Conservation (phyloP, 2,888 invertebrate species). For the Chrysolina haemoptera region DNA sequence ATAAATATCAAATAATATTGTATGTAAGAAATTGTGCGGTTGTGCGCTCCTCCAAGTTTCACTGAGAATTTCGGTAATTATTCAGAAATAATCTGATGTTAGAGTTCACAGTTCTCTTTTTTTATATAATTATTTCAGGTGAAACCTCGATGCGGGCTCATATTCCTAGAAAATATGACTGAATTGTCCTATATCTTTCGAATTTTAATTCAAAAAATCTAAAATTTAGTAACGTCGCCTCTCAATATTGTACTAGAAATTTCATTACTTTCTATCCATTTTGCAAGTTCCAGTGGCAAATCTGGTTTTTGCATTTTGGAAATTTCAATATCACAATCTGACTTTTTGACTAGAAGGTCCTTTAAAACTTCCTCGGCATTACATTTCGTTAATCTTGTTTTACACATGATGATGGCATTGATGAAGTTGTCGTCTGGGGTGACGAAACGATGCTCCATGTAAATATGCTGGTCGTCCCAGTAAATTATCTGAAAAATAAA, state of each 20-base stretch:
- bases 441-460: conserved; percentile 87
- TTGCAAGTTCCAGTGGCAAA: conserved; percentile 76
- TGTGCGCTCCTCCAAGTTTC: too few species aligned
- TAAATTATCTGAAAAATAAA: conserved; percentile 78
- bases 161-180: too few species aligned
- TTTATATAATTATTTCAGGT: too few species aligned
- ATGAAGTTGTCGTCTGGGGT: conserved; percentile 81
- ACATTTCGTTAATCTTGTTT: conserved; percentile 75
- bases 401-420: conserved; percentile 75
- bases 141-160: too few species aligned
- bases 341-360: conserved; percentile 61
- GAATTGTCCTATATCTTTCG: neutral
- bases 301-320: conserved; percentile 72
- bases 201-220: neutral
- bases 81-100: too few species aligned
- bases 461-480: conserved; percentile 88
- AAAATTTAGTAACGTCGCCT: conserved; percentile 19
- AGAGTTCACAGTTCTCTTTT: too few species aligned
- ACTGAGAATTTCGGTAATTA: too few species aligned
- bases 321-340: conserved; percentile 60
- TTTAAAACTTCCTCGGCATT: conserved; percentile 72
- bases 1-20: too few species aligned
- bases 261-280: conserved; percentile 81
- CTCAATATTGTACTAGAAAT: conserved; percentile 79
- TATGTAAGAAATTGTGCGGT: too few species aligned